Evolutionary conservation across 2,113 vertebrate genomes (phyloP), one percentile per base, ranked within the genome.

Genomic region (Chroicocephalus ridibundus): DNA sequence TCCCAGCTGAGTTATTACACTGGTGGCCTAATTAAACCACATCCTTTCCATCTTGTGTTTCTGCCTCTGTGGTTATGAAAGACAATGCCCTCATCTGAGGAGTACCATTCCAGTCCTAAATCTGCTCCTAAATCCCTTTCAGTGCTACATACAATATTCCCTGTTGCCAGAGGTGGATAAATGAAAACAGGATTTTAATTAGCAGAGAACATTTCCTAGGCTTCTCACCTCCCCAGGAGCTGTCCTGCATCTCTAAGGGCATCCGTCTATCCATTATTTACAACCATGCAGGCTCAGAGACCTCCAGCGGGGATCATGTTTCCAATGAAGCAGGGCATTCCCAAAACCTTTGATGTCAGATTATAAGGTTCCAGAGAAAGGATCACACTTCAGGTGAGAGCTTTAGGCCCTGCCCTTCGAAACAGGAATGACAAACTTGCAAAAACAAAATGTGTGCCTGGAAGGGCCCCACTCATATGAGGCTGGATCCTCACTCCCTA

Each of bases 1-100:
- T 89, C 78, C 61, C 84, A 75, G 51, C 8, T 89, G 87, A 77
- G 34, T 91, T 93, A 68, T 91, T 94, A 51, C 77, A 75, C 84
- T 51, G 16, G 60, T 75, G 87, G 58, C 61, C 51, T 93, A 96
- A 95, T 93, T 97, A 93, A 91, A 91, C 22, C 51, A 66, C 38
- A 87, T 38, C 55, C 32, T 91, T 78, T 92, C 55, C 15, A 10
- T 60, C 47, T 70, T 77, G 29, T 2, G 52, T 74, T 82, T 84
- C 18, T 75, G 49, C 13, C 65, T 91, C n/a, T 0, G 0, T 54
- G 7, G 12, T 84, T 89, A 74, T 66, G 55, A 90, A 92, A 66
- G 80, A 70, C 46, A 86, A 52, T 66, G 29, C 19, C 74, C 16
- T 88, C 64, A 57, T 83, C 22, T 70, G n/a, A n/a, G n/a, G 20